Conservation (phyloP, 2,113 vertebrate genomes). For the Forbesichthys papilliferus region DNA sequence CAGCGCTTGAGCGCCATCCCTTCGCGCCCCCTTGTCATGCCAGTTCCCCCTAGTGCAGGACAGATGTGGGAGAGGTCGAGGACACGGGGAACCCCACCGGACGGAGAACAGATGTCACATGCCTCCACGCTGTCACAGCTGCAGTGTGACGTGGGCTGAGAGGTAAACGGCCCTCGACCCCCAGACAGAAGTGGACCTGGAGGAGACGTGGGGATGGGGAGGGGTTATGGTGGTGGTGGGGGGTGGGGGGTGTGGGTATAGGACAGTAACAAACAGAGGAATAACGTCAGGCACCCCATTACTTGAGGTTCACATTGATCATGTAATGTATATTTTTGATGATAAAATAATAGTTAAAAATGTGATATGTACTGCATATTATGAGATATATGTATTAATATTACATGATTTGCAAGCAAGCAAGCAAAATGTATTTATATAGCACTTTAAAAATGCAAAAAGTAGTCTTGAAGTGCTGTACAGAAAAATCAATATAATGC, state of each 20-base stretch:
- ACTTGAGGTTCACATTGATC: slow-evolving; percentile 14
- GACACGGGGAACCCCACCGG: slow-evolving; percentile 65
- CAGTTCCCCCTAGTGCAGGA: slow-evolving; percentile 42
- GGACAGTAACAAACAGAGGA: slow-evolving; percentile 17
- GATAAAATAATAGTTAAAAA: too few species aligned
- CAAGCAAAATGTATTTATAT: too few species aligned
- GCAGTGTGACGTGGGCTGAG: slow-evolving; percentile 57
- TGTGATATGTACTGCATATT: too few species aligned
- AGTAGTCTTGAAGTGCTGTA: too few species aligned
- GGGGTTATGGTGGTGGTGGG: background rate
- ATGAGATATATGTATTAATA: too few species aligned
- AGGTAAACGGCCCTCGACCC: slow-evolving; percentile 45
- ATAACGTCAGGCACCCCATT: slow-evolving; percentile 30
- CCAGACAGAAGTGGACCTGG: slow-evolving; percentile 55
- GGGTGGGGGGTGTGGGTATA: background rate
- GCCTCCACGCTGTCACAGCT: slow-evolving; percentile 66
- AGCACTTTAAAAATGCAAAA: too few species aligned
- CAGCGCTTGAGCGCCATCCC: slow-evolving; percentile 11
- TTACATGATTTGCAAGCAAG: too few species aligned
- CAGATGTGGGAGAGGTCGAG: slow-evolving; percentile 65
- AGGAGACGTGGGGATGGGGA: background rate
- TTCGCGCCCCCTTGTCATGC: slow-evolving; percentile 54
- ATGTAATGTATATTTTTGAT: too few species aligned
- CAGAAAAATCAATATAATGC: too few species aligned
- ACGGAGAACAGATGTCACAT: slow-evolving; percentile 77